phyloP scores from a whole-genome alignment of 2,888 invertebrate species.

The Cephus sareptanus region DNA sequence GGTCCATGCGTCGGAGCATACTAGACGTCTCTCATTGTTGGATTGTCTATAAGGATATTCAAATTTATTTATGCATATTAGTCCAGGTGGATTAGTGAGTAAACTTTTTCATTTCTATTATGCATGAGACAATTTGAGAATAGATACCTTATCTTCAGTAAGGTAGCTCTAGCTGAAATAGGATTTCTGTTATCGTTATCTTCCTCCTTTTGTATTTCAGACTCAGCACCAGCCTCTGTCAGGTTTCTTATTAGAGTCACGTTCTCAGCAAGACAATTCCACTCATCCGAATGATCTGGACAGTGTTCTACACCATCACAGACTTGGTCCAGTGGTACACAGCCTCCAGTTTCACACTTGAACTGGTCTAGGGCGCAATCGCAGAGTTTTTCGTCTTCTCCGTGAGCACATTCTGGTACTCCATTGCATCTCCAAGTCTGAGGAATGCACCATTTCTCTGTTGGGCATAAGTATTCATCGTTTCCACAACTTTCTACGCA shows the following conservation, averaged over 20 bases:
- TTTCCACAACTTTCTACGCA: constrained; percentile 69
- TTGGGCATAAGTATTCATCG: constrained; percentile 70
- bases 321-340: constrained; percentile 66
- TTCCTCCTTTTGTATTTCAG: neutral
- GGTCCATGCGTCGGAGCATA: constrained; percentile 71
- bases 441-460: constrained; percentile 72
- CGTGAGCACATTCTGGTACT: constrained; percentile 68
- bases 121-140: constrained; percentile 1
- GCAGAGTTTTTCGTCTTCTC: constrained; percentile 72
- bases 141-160: constrained; percentile 45
- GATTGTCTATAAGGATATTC: constrained; percentile 41
- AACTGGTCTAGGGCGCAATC: constrained; percentile 70
- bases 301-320: constrained; percentile 74
- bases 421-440: constrained; percentile 72
- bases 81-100: neutral
- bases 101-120: neutral
- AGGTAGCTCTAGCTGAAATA: constrained; percentile 28
- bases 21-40: constrained; percentile 60
- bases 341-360: constrained; percentile 72
- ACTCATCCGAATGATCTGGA: constrained; percentile 74
- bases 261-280: constrained; percentile 67
- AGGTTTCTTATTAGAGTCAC: constrained; percentile 34
- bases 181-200: constrained; percentile 14
- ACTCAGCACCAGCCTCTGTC: constrained; percentile 9
- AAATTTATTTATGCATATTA: neutral